Percentiles rank a stretch among this genome's conserved stretches.
phyloP scores from a whole-genome alignment of 2,888 invertebrate genomes.

The Cecidostiba fungosa region DNA sequence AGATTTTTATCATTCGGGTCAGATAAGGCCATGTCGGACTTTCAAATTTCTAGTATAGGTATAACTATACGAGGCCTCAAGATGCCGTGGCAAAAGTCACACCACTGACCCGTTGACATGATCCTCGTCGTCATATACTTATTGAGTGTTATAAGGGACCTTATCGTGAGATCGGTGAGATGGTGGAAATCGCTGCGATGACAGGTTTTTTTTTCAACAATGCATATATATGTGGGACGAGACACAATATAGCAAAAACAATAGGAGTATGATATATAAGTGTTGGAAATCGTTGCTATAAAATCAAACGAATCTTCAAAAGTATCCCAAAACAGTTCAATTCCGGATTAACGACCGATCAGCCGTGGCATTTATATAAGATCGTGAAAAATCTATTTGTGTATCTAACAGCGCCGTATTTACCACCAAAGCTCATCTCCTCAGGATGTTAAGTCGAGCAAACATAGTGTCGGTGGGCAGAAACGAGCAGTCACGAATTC shows the following conservation, averaged over 20 bases:
- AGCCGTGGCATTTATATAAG: too few relatives aligned
- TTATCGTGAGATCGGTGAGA: background rate
- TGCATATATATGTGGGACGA: background rate
- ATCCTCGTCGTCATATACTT: background rate
- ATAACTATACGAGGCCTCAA: background rate
- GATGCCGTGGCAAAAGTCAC: background rate
- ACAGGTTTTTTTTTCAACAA: background rate
- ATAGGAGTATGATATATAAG: background rate
- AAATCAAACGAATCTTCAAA: too few relatives aligned
- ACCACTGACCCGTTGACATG: slow-evolving; percentile 27
- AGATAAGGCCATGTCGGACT: background rate
- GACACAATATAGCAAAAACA: background rate
- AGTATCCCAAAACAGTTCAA: background rate
- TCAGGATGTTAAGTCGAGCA: background rate
- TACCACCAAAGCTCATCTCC: background rate
- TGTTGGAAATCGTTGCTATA: too few relatives aligned
- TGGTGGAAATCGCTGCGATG: background rate
- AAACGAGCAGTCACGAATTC: slow-evolving; percentile 23
- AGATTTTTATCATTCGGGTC: slow-evolving; percentile 27
- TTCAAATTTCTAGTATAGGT: background rate
- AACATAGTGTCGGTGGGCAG: background rate
- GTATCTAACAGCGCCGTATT: background rate
- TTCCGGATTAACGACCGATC: background rate
- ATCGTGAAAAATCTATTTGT: background rate
- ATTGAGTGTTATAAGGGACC: background rate